Base-by-base conservation (phyloP, 2,888 invertebrate species). In the Cephalotes varians region DNA sequence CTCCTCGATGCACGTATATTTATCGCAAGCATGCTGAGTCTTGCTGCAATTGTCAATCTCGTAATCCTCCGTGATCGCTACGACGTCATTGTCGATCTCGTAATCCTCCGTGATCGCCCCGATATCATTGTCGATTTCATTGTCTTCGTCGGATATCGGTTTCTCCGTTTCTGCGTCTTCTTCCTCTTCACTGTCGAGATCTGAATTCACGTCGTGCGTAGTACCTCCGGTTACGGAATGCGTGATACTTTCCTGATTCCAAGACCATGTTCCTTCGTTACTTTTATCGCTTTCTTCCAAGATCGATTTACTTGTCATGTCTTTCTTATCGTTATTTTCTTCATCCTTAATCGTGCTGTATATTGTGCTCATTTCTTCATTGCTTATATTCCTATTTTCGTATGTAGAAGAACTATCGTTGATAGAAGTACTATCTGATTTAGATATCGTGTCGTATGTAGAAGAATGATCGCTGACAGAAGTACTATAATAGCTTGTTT, bases 1-100 rank as follows among this genome's bases (percentile, higher is more conserved):
- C 6, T 93, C 92, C 69, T 95, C 95, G 85, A 96, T 96, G 88
- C 96, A 96, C 73, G 93, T 93, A 28, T 95, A 95, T 0, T 83
- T 83, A 64, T 89, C 91, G 73, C 93, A 92, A 9, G 82, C 56
- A 21, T 89, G 83, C 62, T 90, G 85, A n/a, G 87, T 83, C 1
- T 79, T 47, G 34, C 60, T 60, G 31, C 31, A 37, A 28, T 15
- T 18, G 1, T 76, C 51, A 47, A 76, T 64, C 6, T 21, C 31
- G 28, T 40, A 47, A 28, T 28, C 56, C 12, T 82, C 62, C 9
- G 21, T 49, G 1, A 34, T 58, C 0, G 37, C 31, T 1, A 6
- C 18, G 25, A n/a, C 15, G n/a, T 9, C 12, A 9, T 58, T 18
- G 12, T 76, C 51, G 49, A 76, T 64, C 6, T 21, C 31, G 28